phyloP scores from a whole-genome alignment of 1,140 invertebrate genomes.

The Papilio polyxenes region DNA sequence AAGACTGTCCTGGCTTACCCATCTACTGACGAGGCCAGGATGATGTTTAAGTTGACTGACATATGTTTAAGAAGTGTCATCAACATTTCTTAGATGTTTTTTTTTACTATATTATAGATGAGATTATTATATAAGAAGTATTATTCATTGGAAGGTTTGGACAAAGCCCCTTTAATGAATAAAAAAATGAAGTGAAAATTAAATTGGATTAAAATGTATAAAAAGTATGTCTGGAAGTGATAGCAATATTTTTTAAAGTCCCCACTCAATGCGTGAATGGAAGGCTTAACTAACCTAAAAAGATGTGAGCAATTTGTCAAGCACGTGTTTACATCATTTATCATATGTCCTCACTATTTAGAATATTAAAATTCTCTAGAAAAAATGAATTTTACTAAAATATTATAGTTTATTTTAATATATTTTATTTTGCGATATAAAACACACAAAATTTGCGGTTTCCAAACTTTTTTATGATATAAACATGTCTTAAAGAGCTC shows the following conservation, averaged over 20 bases:
- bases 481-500: neutral
- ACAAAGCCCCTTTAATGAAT: no score
- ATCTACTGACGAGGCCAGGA: no score
- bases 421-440: neutral
- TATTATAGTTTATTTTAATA: neutral
- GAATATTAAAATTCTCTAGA: neutral
- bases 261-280: slow-evolving; percentile 3
- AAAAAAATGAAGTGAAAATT: no score
- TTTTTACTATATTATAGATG: no score
- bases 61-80: no score
- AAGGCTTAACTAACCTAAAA: slow-evolving; percentile 4
- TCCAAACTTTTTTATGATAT: neutral
- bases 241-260: neutral
- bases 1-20: no score
- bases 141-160: no score
- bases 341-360: neutral
- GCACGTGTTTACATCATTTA: neutral
- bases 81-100: no score
- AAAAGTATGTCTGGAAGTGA: no score
- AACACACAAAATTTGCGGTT: neutral
- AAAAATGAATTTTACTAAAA: neutral
- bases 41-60: no score
- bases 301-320: neutral
- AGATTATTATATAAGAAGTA: no score
- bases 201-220: no score